phyloP scores from a whole-genome alignment of 2,797 vertebrate species.

The Dermochelys coriacea region DNA sequence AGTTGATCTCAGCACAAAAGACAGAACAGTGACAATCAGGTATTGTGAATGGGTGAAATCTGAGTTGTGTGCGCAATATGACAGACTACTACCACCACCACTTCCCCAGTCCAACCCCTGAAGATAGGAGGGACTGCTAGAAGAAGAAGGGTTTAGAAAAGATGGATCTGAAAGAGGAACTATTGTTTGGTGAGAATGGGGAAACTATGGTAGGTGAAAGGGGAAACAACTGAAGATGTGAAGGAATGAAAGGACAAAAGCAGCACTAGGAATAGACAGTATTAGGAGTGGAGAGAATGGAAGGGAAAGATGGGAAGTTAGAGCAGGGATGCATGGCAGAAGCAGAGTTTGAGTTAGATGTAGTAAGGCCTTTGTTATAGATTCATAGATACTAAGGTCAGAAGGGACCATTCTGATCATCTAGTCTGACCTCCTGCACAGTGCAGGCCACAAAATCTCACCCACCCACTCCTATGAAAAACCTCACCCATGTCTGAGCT shows the following conservation, averaged over 20 bases:
- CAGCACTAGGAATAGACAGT: neutral
- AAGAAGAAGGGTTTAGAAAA: neutral
- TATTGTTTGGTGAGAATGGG: neutral
- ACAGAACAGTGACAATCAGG: neutral
- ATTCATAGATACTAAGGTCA: too few species aligned
- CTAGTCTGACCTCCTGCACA: too few species aligned
- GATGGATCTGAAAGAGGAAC: neutral
- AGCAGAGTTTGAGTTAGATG: neutral
- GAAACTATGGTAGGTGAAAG: neutral
- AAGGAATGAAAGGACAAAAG: neutral
- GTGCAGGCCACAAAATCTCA: too few species aligned
- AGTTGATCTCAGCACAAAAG: neutral
- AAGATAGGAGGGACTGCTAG: neutral
- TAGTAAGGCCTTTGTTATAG: neutral
- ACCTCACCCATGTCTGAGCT: too few species aligned
- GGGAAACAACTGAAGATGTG: neutral
- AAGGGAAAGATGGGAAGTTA: neutral
- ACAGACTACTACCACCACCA: neutral
- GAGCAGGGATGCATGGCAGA: neutral
- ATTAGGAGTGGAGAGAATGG: neutral
- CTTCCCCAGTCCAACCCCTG: neutral
- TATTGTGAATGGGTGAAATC: neutral
- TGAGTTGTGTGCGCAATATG: rapidly evolving
- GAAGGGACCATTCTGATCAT: too few species aligned
- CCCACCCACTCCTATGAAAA: too few species aligned